phyloP scores from a whole-genome alignment of 2,888 invertebrate species.

The Bellardia pandia region DNA sequence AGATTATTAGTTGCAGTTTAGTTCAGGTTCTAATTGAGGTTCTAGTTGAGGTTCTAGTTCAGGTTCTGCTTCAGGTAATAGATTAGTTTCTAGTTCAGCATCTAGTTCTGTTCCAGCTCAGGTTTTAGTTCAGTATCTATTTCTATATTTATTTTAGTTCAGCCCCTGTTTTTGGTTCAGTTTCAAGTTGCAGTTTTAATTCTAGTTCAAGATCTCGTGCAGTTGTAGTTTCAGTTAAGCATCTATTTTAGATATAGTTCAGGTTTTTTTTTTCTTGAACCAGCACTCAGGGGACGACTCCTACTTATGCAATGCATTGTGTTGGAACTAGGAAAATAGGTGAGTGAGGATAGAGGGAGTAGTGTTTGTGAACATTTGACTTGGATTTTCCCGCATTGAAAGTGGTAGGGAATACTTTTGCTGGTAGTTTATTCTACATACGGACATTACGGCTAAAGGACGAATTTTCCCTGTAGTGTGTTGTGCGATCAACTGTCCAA shows the following conservation, averaged over 20 bases:
- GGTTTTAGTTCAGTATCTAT: constrained; percentile 11
- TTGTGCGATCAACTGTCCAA: no score
- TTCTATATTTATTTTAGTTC: constrained; percentile 1
- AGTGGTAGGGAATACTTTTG: no score
- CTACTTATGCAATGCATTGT: no score
- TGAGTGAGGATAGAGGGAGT: no score
- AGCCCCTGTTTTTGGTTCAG: neutral
- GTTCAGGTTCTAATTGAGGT: neutral
- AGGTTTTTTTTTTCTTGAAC: neutral
- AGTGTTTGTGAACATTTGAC: no score
- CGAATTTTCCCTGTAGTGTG: no score
- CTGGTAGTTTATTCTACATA: no score
- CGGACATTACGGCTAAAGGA: no score
- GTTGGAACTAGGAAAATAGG: no score
- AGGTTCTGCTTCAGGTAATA: neutral
- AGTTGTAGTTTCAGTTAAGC: neutral
- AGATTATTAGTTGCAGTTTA: neutral
- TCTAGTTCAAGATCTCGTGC: neutral
- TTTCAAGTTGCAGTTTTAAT: neutral
- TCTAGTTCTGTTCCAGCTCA: constrained; percentile 1
- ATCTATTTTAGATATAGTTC: neutral
- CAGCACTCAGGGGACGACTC: no score
- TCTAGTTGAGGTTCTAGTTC: constrained; percentile 1
- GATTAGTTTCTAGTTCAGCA: neutral
- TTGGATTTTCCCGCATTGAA: no score